phyloP scores from a whole-genome alignment of 2,113 vertebrate species.

The Sander lucioperca region DNA sequence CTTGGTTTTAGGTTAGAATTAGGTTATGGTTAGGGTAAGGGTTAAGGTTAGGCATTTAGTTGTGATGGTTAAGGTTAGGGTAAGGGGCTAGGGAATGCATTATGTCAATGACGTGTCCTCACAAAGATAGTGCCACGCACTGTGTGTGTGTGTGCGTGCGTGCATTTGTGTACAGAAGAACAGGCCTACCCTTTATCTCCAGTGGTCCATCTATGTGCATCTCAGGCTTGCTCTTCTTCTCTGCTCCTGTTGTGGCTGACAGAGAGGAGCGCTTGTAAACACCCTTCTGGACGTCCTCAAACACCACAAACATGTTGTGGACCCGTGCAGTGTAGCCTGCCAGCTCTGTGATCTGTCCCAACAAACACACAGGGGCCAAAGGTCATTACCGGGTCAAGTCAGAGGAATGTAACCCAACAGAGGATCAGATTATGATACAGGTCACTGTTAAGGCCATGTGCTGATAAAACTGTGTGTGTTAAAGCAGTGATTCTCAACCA shows the following conservation, averaged over 20 bases:
- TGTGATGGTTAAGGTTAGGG: no score
- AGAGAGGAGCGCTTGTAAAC: conserved; percentile 91
- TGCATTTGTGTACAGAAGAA: not conserved
- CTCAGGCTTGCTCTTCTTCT: conserved; percentile 82
- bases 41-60: no score
- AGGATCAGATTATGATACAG: not conserved
- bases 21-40: no score
- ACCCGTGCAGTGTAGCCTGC: conserved; percentile 97
- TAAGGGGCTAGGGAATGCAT: no score
- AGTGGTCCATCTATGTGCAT: conserved; percentile 88
- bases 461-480: not conserved
- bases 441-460: not conserved
- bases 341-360: conserved; percentile 92
- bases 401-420: not conserved
- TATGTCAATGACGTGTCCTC: no score
- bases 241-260: conserved; percentile 75
- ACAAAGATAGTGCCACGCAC: no score
- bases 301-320: conserved; percentile 96
- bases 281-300: conserved; percentile 94
- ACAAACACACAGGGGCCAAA: conserved; percentile 54
- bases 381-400: not conserved
- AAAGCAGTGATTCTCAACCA: not conserved
- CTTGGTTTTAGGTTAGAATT: no score
- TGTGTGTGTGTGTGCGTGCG: no score
- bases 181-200: conserved; percentile 91